Conservation (phyloP, 2,113 vertebrate species). For the Microcebus jonahi region DNA sequence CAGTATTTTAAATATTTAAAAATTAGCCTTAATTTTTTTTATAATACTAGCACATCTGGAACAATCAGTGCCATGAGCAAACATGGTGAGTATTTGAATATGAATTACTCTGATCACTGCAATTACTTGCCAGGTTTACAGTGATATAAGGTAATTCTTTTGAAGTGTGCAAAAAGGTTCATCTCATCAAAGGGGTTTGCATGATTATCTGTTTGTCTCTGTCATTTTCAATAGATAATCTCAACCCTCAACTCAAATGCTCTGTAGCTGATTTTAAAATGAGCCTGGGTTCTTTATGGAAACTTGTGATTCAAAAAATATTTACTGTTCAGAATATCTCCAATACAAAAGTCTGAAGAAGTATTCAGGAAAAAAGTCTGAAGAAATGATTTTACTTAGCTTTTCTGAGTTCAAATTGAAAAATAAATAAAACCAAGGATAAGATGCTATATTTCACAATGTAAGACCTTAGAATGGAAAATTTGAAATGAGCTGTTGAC, state of each 20-base stretch:
- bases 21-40: constrained; percentile 46
- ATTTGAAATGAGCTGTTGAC: not conserved
- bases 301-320: constrained; percentile 22
- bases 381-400: not conserved
- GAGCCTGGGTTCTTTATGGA: not conserved
- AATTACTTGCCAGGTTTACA: not conserved
- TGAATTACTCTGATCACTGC: constrained; percentile 30
- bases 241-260: not conserved
- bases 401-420: constrained; percentile 2
- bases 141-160: not conserved
- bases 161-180: not conserved
- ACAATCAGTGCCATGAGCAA: not conserved
- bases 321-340: not conserved
- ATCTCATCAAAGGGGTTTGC: not conserved
- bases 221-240: not conserved
- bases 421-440: not conserved
- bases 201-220: constrained; percentile 46
- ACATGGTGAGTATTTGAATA: constrained; percentile 23
- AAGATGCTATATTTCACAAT: not conserved
- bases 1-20: constrained; percentile 67
- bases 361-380: not conserved
- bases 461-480: not conserved
- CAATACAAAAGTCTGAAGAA: not conserved
- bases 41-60: constrained; percentile 8
- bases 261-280: not conserved